phyloP scores from a whole-genome alignment of 2,888 invertebrate genomes.

The Melinopterus prodromus region DNA sequence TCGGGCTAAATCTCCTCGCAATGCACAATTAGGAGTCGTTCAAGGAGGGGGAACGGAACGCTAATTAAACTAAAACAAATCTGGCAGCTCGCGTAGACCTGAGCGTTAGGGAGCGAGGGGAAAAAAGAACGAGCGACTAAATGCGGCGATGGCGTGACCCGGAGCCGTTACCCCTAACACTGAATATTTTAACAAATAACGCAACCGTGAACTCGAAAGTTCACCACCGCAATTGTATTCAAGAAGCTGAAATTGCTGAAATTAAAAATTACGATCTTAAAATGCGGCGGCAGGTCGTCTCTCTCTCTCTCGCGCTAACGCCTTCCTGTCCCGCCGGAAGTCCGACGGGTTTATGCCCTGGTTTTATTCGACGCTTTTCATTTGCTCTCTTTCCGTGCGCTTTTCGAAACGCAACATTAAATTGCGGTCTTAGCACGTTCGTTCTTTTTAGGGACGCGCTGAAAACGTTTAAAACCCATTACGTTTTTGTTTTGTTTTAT shows the following conservation, averaged over 20 bases:
- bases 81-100: not conserved
- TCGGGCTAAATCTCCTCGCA: not conserved
- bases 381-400: constrained; percentile 4
- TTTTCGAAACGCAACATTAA: not conserved
- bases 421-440: not conserved
- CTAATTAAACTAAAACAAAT: constrained; percentile 4
- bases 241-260: constrained; percentile 4
- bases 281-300: not conserved
- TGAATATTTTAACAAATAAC: constrained; percentile 4
- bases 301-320: not conserved
- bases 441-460: not conserved
- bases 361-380: constrained; percentile 4
- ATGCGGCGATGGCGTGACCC: not conserved
- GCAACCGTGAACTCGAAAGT: not conserved
- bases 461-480: not conserved
- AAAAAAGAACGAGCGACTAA: not conserved
- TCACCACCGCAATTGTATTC: not conserved
- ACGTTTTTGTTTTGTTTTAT: not conserved
- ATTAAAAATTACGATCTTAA: not conserved
- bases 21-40: not conserved
- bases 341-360: not conserved
- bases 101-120: not conserved
- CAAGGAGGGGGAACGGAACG: not conserved
- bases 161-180: not conserved
- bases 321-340: not conserved